Percentiles rank a stretch among this genome's conserved stretches.
Conservation (phyloP, 2,888 invertebrate species). For the Dorcus hopei region DNA sequence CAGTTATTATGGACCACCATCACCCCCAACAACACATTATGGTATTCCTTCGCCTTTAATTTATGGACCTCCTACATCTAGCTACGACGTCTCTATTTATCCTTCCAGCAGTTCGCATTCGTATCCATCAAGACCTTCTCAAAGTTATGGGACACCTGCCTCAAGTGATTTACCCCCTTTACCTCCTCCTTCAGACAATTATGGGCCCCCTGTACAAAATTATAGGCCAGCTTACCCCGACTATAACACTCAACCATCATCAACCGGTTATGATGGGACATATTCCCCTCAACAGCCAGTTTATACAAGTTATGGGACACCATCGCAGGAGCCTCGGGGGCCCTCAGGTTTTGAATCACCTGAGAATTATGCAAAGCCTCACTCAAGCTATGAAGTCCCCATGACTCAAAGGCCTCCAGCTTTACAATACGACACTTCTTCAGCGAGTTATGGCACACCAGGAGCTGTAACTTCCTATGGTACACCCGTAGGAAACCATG, state of each 20-base stretch:
- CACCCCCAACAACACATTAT: conserved; percentile 1
- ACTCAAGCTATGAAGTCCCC: conserved; percentile 30
- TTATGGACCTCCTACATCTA: conserved; percentile 6
- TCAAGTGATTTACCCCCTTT: not conserved
- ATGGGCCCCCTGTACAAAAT: not conserved
- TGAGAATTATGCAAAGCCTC: not conserved
- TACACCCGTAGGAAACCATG: conserved; percentile 27
- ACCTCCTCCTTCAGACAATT: no score
- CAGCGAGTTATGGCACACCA: conserved; percentile 37
- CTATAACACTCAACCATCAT: not conserved
- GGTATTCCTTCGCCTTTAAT: conserved; percentile 9
- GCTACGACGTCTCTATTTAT: conserved; percentile 17
- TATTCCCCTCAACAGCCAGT: conserved; percentile 29
- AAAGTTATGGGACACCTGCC: conserved; percentile 16
- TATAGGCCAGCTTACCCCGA: not conserved
- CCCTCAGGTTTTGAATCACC: conserved; percentile 26
- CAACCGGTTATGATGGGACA: conserved; percentile 20
- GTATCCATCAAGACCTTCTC: conserved; percentile 18
- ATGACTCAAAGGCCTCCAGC: conserved; percentile 26
- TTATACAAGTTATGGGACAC: conserved; percentile 26
- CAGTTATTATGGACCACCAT: conserved; percentile 18
- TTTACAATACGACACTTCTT: conserved; percentile 30
- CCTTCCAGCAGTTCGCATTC: conserved; percentile 16
- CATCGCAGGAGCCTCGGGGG: conserved; percentile 24
- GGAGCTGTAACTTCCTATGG: conserved; percentile 40